Base-by-base conservation (phyloP, 2,888 invertebrate genomes). In the Zhuqinia jingwanae region DNA sequence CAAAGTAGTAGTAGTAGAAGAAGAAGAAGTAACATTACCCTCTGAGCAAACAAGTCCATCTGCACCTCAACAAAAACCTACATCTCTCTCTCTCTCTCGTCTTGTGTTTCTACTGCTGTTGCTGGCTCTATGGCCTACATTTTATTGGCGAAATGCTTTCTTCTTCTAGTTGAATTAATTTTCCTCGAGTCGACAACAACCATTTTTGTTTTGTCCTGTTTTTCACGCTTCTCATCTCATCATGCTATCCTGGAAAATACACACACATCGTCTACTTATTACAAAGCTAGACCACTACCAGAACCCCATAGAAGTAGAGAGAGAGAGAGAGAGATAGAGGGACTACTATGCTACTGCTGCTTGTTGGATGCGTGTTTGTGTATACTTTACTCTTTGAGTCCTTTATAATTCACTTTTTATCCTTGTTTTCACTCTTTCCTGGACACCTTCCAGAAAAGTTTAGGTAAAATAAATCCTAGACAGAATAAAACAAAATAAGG, bases 381-480 rank as follows among this genome's bases (percentile, higher is more conserved):
- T 65, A 25, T 68, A 53, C 36, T 58, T 17, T 68, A 53, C 36
- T 58, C 25, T 30, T 22, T 56, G 78, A 85, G 56, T 70, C 73
- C 68, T 78, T 63, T 85, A 60, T 78, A 85, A 85, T 85, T 78
- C 78, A 78, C 78, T 78, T 85, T 84, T 84, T 84, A 83, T 83
- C 77, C 77, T 30, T 77, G 65, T 83, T 70, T 47, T 58, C 73
- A n/a, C 68, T 30, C 30, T 17, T 70, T 79, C 58, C 85, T 85
- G 85, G 85, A 85, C 73, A 70, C 70, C 70, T 85, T 85, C 85
- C 85, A 85, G 85, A 45, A 85, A 84, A 84, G 79, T 87, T 83
- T 75, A 58, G 20, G 53, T 58, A 76, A 76, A 80, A 82, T 84
- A 87, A 87, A 85, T 87, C 87, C 87, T 68, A 56, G 63, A 58